Base-by-base conservation (phyloP, 2,888 invertebrate species). In the Drosophila anomalata region DNA sequence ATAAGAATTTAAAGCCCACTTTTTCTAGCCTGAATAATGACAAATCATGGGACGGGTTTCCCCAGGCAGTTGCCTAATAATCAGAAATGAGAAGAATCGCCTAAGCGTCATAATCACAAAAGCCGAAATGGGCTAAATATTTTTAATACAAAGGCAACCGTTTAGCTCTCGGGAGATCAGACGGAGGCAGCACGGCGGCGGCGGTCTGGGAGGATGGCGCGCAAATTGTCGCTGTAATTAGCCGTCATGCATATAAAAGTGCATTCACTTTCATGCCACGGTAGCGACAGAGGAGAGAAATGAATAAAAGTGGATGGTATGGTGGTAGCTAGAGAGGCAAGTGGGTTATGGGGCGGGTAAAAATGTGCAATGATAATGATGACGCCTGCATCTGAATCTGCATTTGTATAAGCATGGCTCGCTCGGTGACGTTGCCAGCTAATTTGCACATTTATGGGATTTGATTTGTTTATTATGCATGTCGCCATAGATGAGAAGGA, bases 151-250 rank as follows among this genome's bases (percentile, higher is more conserved):
- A 67, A 67, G 55, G 67, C 67, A 56, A 60, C 41, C 66, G 61
- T 50, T 71, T 71, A 57, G 56, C 72, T 57, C 42, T 20, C 46
- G 57, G 56, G 52, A 44, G 62, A 42, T 7, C 54, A 47, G 42
- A 52, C 6, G 56, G 50, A 8, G 11, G 8, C 11, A 29, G 9
- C 31, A 47, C n/a, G 11, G 7, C 11, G 36, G 47, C n/a, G 11
- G 7, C 11, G 29, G 9, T 44, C 4, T 9, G 46, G 26, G 31
- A 26, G 63, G 59, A 60, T 60, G 74, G 77, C 75, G 75, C 83
- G 82, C 83, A 82, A 85, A 83, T 83, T 85, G 83, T 82, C 85
- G 73, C 76, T 77, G 85, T 82, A 82, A 82, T 82, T 82, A 86
- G 81, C 87, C 66, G 57, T 70, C 73, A 82, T 82, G 81, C 80